Percentiles rank a stretch among this genome's conserved stretches.
These are phyloP conservation scores for Hydropotes inermis DNA, from an alignment of 2,113 vertebrate species.

Conservation along the genomic window DNA sequence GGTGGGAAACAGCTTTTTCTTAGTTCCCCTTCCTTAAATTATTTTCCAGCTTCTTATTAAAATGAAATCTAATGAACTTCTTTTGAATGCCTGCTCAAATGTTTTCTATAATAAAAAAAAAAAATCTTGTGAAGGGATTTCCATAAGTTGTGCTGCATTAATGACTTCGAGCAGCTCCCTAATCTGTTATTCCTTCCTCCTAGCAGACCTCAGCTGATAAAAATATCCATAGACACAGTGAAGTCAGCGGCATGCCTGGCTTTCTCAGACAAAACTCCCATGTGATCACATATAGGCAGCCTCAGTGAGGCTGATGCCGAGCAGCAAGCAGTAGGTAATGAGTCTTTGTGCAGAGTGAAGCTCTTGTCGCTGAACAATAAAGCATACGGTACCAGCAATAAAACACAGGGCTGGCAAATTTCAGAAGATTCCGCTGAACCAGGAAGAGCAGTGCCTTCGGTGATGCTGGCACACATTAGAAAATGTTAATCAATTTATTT, in stretches of 20 bases:
- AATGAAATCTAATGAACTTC: constrained; percentile 61
- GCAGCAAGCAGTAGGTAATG: constrained; percentile 96
- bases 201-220: constrained; percentile 90
- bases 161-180: constrained; percentile 78
- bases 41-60: constrained; percentile 54
- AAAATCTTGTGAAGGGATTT: constrained; percentile 73
- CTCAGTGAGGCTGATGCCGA: constrained; percentile 91
- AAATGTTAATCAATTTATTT: constrained; percentile 80
- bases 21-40: constrained; percentile 67
- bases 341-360: constrained; percentile 96
- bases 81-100: constrained; percentile 62
- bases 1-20: constrained; percentile 65
- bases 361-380: constrained; percentile 93
- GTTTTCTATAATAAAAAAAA: constrained; percentile 22
- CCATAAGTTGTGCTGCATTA: constrained; percentile 73
- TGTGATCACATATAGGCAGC: constrained; percentile 94
- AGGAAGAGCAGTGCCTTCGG: constrained; percentile 71
- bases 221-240: constrained; percentile 94
- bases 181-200: constrained; percentile 82
- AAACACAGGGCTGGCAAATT: constrained; percentile 88
- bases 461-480: constrained; percentile 78
- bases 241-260: constrained; percentile 89
- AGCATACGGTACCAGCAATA: constrained; percentile 92
- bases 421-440: constrained; percentile 83
- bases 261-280: constrained; percentile 93